A percentile compares a stretch with the other conserved stretches of the same genome.
Evolutionary conservation across 2,797 vertebrate genomes (phyloP).

Genomic region (Columba guinea): DNA sequence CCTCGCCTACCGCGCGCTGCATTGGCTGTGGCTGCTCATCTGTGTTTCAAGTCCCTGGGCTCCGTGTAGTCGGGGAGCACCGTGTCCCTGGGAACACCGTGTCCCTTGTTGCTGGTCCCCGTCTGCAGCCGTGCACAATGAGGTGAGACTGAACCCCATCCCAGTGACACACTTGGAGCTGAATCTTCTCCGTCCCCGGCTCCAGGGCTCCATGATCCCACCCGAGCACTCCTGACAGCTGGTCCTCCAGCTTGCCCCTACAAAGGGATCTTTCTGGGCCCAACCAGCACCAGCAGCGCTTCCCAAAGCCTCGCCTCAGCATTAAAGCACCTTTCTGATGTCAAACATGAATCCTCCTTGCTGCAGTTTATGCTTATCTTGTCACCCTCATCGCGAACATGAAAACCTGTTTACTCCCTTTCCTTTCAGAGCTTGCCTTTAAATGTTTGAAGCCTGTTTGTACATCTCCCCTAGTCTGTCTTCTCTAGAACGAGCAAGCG

Average conservation of each 20-base stretch:
- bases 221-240: accelerated
- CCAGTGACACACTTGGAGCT: too few relatives aligned
- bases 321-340: not conserved
- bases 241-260: accelerated
- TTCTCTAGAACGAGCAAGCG: not conserved
- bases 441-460: conserved; percentile 41
- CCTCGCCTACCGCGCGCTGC: accelerated
- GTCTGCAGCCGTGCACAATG: too few relatives aligned
- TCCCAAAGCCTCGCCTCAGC: not conserved
- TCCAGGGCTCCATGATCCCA: accelerated
- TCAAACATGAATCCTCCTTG: not conserved
- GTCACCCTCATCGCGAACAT: conserved; percentile 37
- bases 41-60: not conserved
- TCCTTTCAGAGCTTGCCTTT: conserved; percentile 23
- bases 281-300: not conserved
- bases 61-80: too few relatives aligned
- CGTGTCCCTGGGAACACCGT: too few relatives aligned
- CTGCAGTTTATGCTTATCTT: conserved; percentile 52
- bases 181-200: accelerated
- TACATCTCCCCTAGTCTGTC: not conserved
- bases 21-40: not conserved
- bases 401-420: conserved; percentile 57
- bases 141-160: too few relatives aligned
- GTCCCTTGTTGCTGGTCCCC: too few relatives aligned
- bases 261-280: accelerated